Base-by-base conservation (phyloP, 2,113 vertebrate species). In the Bucco capensis region DNA sequence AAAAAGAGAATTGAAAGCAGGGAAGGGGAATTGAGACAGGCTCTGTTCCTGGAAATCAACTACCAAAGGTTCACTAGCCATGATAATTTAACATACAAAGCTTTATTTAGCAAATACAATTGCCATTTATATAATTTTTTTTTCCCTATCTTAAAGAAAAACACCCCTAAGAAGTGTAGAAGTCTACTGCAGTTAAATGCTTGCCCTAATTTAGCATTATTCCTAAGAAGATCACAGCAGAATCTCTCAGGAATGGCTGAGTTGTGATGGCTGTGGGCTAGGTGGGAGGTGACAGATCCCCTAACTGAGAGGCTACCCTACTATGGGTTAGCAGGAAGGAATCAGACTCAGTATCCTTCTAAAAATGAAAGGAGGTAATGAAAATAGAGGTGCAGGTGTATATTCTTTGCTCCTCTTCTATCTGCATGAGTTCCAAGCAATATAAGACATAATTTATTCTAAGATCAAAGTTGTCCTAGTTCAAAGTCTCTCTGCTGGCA, bases 391-490 rank as follows among this genome's bases (percentile, higher is more conserved):
- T 72, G 53, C 93, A 89, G 84, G 50, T 73, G 25, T 21, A 47
- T 53, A 50, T 64, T 66, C 57, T 92, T 88, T 64, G 28, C 35
- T 89, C 50, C 47, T 19, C 0, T 78, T 47, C 47, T 83, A 86
- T 84, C 89, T 90, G 62, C 56, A 69, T 50, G 53, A 94, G 50
- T 92, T 92, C 66, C 85, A 93, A 94, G 72, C 85, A 92, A 89
- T 76, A 65, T 76, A 53, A 92, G 56, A 28, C 17, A 14, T 82
- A 92, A 96, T 94, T 83, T 92, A 96, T 94, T 94, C 81, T 22
- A 70, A 91, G 93, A 96, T 94, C 91, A 96, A 96, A 95, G 94
- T 77, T 85, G 92, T 81, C 90, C 92, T 88, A 93, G 49, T 92
- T 95, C 86, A 91, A 42, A 91, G 81, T 47, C 37, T 89, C 66